Percentiles rank a stretch among this genome's conserved stretches.
phyloP scores from a whole-genome alignment of 2,888 invertebrate species.

The Pyralis farinalis region DNA sequence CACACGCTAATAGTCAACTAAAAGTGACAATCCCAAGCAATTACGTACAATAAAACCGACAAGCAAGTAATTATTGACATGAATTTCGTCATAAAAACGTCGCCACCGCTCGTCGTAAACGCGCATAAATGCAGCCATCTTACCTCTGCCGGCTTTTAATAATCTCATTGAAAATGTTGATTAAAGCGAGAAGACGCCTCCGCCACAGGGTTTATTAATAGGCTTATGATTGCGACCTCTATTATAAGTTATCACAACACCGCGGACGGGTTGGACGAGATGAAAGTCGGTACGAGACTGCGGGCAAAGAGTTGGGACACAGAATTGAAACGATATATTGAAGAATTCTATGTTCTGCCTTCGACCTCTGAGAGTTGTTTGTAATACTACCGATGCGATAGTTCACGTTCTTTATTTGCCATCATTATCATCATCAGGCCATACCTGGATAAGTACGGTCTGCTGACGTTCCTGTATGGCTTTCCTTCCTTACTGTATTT shows the following conservation, averaged over 20 bases:
- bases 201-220: conserved; percentile 53
- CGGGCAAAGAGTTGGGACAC: conserved; percentile 15
- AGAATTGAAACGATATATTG: conserved; percentile 29
- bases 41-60: conserved; percentile 12
- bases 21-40: conserved; percentile 6
- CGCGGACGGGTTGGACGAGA: conserved; percentile 35
- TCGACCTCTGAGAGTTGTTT: too few species aligned
- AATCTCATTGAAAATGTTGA: conserved; percentile 66
- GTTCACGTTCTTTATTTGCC: too few species aligned
- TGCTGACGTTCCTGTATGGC: too few species aligned
- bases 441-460: too few species aligned
- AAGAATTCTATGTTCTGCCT: too few species aligned
- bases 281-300: conserved; percentile 35
- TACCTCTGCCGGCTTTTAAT: conserved; percentile 44
- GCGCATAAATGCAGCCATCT: conserved; percentile 29
- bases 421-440: too few species aligned
- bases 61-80: conserved; percentile 22
- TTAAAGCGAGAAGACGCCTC: conserved; percentile 56
- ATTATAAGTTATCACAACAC: conserved; percentile 60
- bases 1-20: neutral
- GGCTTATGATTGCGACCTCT: conserved; percentile 57
- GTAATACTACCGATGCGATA: too few species aligned
- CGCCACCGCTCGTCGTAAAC: conserved; percentile 34
- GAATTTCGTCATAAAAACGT: conserved; percentile 28
- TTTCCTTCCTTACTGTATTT: too few species aligned